Conservation (phyloP, 2,888 invertebrate genomes). For the Beris morrisii region DNA sequence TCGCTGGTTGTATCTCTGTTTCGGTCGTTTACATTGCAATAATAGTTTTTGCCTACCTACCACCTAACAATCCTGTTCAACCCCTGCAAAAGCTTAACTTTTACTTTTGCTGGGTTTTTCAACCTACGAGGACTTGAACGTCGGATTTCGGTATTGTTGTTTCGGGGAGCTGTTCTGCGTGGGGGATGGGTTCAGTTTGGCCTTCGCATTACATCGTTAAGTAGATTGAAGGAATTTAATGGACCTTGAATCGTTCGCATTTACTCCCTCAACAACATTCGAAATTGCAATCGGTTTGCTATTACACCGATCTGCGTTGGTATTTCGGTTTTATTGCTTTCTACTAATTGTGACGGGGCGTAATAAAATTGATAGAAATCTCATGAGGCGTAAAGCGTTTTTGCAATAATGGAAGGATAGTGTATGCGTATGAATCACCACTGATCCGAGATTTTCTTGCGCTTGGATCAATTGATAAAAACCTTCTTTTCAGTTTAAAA, state of each 20-base stretch:
- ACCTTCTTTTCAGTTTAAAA: too few species aligned
- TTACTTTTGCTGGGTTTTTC: neutral
- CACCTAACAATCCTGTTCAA: neutral
- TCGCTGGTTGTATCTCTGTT: constrained; percentile 13
- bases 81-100: constrained; percentile 1
- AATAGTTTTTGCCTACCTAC: constrained; percentile 36
- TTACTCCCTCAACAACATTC: constrained; percentile 35
- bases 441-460: too few species aligned
- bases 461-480: too few species aligned
- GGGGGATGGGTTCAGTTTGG: too few species aligned
- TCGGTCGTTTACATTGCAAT: constrained; percentile 38
- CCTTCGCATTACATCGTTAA: constrained; percentile 30
- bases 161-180: too few species aligned
- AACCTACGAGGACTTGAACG: too few species aligned
- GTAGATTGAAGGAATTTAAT: constrained; percentile 40
- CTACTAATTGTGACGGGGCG: constrained; percentile 27
- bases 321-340: constrained; percentile 25
- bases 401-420: constrained; percentile 1
- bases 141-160: too few species aligned
- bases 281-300: constrained; percentile 38
- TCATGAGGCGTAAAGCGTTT: constrained; percentile 6
- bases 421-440: neutral
- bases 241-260: constrained; percentile 40
- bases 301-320: constrained; percentile 20
- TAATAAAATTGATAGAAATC: constrained; percentile 28